Conservation (phyloP, 2,888 invertebrate species). For the Leptothorax acervorum region DNA sequence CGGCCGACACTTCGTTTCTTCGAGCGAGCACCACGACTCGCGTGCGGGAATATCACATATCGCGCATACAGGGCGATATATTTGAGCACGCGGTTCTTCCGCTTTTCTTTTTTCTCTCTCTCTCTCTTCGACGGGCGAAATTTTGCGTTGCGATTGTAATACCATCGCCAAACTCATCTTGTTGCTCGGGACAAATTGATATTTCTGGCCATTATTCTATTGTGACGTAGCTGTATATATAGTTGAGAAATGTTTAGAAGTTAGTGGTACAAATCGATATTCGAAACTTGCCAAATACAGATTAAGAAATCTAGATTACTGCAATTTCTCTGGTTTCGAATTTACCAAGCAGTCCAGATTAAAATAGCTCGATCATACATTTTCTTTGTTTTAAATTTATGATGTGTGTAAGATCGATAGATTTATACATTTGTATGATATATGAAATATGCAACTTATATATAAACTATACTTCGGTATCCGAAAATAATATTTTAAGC, state of each 20-base stretch:
- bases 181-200: slow-evolving; percentile 72
- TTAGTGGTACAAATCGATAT: slow-evolving; percentile 71
- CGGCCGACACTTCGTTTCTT: slow-evolving; percentile 66
- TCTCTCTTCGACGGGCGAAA: slow-evolving; percentile 20
- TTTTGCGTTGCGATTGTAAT: slow-evolving; percentile 53
- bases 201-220: slow-evolving; percentile 67
- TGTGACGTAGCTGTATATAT: slow-evolving; percentile 25
- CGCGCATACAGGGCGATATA: slow-evolving; percentile 42
- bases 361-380: background rate
- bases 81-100: slow-evolving; percentile 16
- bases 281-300: slow-evolving; percentile 40
- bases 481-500: background rate
- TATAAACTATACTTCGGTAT: background rate
- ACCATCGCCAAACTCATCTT: slow-evolving; percentile 56
- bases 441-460: background rate
- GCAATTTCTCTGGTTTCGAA: background rate
- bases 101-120: background rate
- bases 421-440: background rate
- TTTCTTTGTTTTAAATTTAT: background rate
- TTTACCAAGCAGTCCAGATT: background rate
- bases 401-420: background rate
- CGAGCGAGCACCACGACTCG: slow-evolving; percentile 41
- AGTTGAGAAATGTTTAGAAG: slow-evolving; percentile 62
- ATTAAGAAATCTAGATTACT: background rate
- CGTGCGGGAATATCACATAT: slow-evolving; percentile 39